phyloP scores from a whole-genome alignment of 2,113 vertebrate species.

The Microcebus griseorufus region DNA sequence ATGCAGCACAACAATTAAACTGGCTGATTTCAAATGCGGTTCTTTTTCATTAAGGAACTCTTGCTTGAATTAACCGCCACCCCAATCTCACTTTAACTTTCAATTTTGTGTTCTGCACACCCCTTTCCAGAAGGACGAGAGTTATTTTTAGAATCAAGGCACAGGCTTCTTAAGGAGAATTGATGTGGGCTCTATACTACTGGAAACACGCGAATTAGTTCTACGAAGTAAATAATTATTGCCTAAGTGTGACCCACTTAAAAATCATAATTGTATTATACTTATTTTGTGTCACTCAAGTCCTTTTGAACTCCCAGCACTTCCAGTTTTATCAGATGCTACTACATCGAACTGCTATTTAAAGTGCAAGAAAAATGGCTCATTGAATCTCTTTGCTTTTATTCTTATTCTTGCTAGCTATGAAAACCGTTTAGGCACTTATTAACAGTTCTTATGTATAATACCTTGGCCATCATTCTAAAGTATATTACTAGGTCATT shows the following conservation, averaged over 20 bases:
- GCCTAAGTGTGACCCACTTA: slow-evolving; percentile 23
- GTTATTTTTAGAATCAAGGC: slow-evolving; percentile 20
- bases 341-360: neutral
- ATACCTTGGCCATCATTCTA: neutral
- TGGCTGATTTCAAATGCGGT: slow-evolving; percentile 81
- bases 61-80: slow-evolving; percentile 66
- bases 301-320: neutral
- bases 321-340: slow-evolving; percentile 7
- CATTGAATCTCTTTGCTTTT: neutral
- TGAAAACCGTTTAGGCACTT: neutral
- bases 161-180: slow-evolving; percentile 11
- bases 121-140: neutral
- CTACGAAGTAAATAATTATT: slow-evolving; percentile 31
- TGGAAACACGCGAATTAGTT: neutral
- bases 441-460: neutral
- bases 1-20: slow-evolving; percentile 83
- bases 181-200: neutral
- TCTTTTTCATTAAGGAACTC: slow-evolving; percentile 81
- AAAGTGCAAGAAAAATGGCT: neutral
- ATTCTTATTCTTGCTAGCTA: neutral
- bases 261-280: neutral
- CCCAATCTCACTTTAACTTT: slow-evolving; percentile 33
- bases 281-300: slow-evolving; percentile 52
- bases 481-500: neutral
- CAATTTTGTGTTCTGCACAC: neutral